These are phyloP conservation scores for Bombus sylvicola DNA, from an alignment of 1,140 invertebrate species.

Conservation along the genomic window DNA sequence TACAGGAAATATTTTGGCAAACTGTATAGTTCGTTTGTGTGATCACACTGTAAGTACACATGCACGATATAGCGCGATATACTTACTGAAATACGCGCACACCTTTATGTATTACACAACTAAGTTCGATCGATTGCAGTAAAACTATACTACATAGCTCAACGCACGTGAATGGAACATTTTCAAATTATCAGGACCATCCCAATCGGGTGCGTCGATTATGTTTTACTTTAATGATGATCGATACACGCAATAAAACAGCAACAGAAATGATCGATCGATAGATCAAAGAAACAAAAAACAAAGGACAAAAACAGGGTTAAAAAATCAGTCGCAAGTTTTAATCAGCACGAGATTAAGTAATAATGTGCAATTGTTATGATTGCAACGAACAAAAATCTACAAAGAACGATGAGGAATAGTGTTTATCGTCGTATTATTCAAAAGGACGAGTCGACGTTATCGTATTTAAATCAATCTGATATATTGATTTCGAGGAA, in stretches of 20 bases:
- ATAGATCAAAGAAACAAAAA: not conserved
- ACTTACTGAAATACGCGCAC: not conserved
- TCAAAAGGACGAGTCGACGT: not conserved
- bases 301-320: not conserved
- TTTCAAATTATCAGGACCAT: slow-evolving; percentile 23
- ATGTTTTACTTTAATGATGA: not conserved
- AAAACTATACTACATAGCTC: slow-evolving; percentile 17
- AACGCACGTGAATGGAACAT: slow-evolving; percentile 21
- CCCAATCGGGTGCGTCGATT: not conserved
- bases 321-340: not conserved
- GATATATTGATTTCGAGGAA: not conserved
- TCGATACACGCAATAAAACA: not conserved
- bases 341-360: slow-evolving; percentile 7
- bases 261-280: not conserved
- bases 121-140: slow-evolving; percentile 24
- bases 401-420: slow-evolving; percentile 1
- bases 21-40: not conserved
- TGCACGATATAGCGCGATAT: not conserved
- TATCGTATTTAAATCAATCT: not conserved
- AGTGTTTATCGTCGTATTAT: not conserved
- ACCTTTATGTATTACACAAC: slow-evolving; percentile 22
- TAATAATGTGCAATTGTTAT: slow-evolving; percentile 22
- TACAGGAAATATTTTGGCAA: not conserved
- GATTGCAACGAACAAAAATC: slow-evolving; percentile 12
- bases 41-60: not conserved